Base-by-base conservation (phyloP, 2,888 invertebrate species). In the Lacanobia oleracea region DNA sequence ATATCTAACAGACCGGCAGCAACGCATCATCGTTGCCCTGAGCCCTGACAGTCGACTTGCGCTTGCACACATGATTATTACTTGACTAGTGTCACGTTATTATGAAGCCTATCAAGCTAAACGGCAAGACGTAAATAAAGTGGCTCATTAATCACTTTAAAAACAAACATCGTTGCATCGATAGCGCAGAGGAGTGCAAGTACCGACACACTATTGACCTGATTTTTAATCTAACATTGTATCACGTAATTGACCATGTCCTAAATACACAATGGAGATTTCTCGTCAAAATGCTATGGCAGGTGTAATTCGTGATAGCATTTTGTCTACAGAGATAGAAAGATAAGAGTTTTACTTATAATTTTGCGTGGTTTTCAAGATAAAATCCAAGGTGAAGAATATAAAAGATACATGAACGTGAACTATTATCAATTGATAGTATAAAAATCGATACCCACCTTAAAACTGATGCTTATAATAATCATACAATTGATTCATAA, bases 241-340 rank as follows among this genome's bases (percentile, higher is more conserved):
- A 70, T 57, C 57, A 70, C 72, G 65, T 85, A 89, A 90, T 91
- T 92, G 93, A 87, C 93, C 94, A 85, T 94, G 94, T 75, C 91
- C 93, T 86, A 93, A 81, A 87, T 88, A 80, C 69, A 67, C 84
- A 73, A 88, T 83, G 83, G 81, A 88, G 86, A 85, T 87, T 82
- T 82, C 69, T 83, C 85, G 83, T 84, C 82, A 83, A 74, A 81
- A 72, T 66, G 57, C 71, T 78, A 78, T 77, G 79, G 81, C 77
- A 81, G 79, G 83, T 82, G 77, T 76, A 76, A 83, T 80, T 82
- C 72, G 67, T 77, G 88, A 88, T 88, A 88, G 67, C 82, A 77
- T 82, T 80, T 89, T 87, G 85, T 88, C 86, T 90, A 84, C 75
- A 81, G 66, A 83, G 86, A 88, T 88, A 88, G 53, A 68, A 74